Evolutionary conservation across 1,140 invertebrate species (phyloP), one percentile per base, ranked within the genome.

Genomic region (Homalodisca vitripennis): DNA sequence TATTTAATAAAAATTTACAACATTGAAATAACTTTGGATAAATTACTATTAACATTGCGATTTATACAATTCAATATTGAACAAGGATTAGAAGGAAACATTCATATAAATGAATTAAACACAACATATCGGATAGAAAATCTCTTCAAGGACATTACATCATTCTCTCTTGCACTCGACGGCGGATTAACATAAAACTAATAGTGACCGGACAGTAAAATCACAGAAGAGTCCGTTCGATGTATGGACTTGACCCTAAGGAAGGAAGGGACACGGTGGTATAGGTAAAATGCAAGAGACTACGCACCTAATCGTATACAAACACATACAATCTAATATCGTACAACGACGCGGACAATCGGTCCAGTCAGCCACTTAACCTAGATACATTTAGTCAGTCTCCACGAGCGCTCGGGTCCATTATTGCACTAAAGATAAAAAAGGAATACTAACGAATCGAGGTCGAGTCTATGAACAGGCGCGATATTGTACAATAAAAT

Each of bases 221-320:
- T 60, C 55, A 60, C 55, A 60, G 55, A 27, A 60, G 55, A 60
- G 29, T 24, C n/a, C n/a, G n/a, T n/a, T n/a, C n/a, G n/a, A n/a
- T n/a, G n/a, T n/a, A n/a, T n/a, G n/a, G n/a, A n/a, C n/a, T n/a
- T n/a, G n/a, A n/a, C n/a, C n/a, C 6, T 10, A 41, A 41, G 34
- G 34, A 41, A 41, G 34, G 34, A 17, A 41, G 34, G n/a, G 10
- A 6, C 22, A 29, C 55, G 27, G 55, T 27, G 55, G 55, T 27
- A 10, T 60, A 60, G 29, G 26, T 60, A 60, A 22, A 60, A 60
- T 60, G 14, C 27, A 6, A 53, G 48, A 14, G 13, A 60, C 55
- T 60, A 27, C 55, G 14, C 6, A 41, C 34, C 63, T 66, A 66
- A 20, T 66, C 63, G 63, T 66, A 66, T 66, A 66, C 63, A 66